A percentile compares a stretch with the other conserved stretches of the same genome.
Evolutionary conservation across 2,113 vertebrate species (phyloP).

Genomic region (Vidua macroura): DNA sequence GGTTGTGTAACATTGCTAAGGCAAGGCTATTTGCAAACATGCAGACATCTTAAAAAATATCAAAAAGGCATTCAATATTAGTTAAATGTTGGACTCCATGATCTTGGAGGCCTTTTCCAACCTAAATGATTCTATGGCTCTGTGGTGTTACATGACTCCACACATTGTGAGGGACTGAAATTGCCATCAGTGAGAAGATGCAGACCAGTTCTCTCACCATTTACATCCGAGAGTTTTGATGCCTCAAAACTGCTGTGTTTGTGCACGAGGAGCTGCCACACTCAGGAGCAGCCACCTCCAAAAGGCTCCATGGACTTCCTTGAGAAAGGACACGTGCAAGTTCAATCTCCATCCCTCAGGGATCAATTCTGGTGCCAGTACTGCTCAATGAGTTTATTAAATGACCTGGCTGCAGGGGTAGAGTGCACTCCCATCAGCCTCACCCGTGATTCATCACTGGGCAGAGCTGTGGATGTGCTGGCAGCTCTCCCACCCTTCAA

Average conservation of each 20-base stretch:
- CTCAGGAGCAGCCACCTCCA: neutral
- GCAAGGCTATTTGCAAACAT: neutral
- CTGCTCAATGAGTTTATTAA: neutral
- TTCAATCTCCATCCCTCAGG: neutral
- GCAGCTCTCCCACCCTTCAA: neutral
- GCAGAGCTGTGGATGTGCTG: neutral
- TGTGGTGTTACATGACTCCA: neutral
- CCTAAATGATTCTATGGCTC: neutral
- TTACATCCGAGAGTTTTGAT: neutral
- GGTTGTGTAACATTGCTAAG: neutral
- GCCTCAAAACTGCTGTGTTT: neutral
- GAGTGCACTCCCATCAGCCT: neutral
- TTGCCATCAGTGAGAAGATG: neutral
- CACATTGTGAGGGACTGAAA: neutral
- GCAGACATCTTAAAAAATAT: neutral
- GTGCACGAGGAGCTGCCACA: rapidly evolving
- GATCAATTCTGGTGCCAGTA: neutral
- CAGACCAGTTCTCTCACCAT: neutral
- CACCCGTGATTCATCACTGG: neutral
- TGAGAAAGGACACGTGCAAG: neutral
- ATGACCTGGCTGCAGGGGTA: neutral
- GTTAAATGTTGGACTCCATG: neutral
- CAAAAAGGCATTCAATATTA: neutral
- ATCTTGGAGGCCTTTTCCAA: neutral
- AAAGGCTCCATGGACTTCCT: neutral